These are phyloP conservation scores for Rhorus exstirpatorius DNA, from an alignment of 2,888 invertebrate species.

Conservation along the genomic window DNA sequence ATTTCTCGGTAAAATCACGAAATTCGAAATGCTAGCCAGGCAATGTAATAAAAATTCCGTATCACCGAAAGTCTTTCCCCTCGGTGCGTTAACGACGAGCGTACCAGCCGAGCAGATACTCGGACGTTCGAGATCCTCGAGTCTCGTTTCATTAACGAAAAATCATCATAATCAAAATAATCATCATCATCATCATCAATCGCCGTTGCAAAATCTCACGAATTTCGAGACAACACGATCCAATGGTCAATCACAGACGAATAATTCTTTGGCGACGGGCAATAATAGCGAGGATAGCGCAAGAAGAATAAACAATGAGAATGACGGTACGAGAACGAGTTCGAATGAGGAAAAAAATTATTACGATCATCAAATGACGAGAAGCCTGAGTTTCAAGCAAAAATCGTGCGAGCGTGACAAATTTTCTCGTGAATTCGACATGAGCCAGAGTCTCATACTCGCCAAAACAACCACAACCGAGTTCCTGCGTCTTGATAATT, in stretches of 20 bases:
- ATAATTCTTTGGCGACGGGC: slow-evolving; percentile 56
- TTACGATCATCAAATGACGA: too few relatives aligned
- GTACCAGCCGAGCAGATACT: slow-evolving; percentile 94
- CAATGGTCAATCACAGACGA: slow-evolving; percentile 73
- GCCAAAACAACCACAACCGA: slow-evolving; percentile 84
- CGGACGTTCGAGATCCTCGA: slow-evolving; percentile 87
- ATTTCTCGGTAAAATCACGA: slow-evolving; percentile 92
- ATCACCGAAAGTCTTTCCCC: slow-evolving; percentile 93
- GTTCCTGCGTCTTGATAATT: slow-evolving; percentile 82
- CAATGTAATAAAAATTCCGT: slow-evolving; percentile 85
- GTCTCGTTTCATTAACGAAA: slow-evolving; percentile 83
- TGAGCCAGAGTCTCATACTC: slow-evolving; percentile 85
- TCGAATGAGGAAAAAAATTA: slow-evolving; percentile 23
- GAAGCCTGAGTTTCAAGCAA: too few relatives aligned
- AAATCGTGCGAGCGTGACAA: slow-evolving; percentile 52
- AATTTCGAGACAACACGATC: slow-evolving; percentile 78
- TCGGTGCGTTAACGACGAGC: slow-evolving; percentile 92
- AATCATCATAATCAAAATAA: slow-evolving; percentile 76
- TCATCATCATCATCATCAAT: slow-evolving; percentile 1
- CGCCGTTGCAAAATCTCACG: slow-evolving; percentile 80
- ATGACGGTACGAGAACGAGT: slow-evolving; percentile 30
- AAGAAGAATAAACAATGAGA: slow-evolving; percentile 75
- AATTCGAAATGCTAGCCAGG: slow-evolving; percentile 92
- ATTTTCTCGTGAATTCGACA: slow-evolving; percentile 79
- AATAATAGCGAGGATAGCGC: slow-evolving; percentile 5